A percentile compares a stretch with the other conserved stretches of the same genome.
Evolutionary conservation across 2,113 vertebrate genomes (phyloP).

Genomic region (Apteryx owenii): DNA sequence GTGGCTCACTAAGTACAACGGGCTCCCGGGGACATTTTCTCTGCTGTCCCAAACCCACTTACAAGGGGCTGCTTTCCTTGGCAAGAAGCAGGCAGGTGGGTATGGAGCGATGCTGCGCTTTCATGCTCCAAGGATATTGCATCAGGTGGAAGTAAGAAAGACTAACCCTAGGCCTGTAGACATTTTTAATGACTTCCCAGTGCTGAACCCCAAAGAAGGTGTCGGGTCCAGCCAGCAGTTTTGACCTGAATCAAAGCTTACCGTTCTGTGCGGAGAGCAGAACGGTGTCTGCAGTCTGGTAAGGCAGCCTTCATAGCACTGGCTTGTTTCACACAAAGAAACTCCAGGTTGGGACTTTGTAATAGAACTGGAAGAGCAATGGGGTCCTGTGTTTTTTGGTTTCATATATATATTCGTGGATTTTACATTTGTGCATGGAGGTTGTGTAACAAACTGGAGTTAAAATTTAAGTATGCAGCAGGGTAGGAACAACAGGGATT

Average conservation of each 20-base stretch:
- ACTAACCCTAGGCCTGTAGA: constrained; percentile 8
- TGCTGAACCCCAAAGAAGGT: neutral
- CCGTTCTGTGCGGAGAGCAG: neutral
- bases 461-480: neutral
- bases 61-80: neutral
- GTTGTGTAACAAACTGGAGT: neutral
- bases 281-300: neutral
- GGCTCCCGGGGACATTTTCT: neutral
- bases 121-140: neutral
- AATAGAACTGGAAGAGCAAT: neutral
- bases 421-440: neutral
- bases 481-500: neutral
- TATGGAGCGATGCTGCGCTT: neutral
- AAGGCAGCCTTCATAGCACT: neutral
- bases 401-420: neutral
- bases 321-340: neutral
- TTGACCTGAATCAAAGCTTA: neutral
- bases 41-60: neutral
- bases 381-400: neutral
- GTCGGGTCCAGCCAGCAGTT: neutral
- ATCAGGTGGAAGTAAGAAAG: neutral
- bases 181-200: neutral
- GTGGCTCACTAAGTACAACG: neutral
- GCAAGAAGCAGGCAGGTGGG: fast-evolving
- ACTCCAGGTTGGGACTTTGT: neutral